Conservation (phyloP, 2,888 invertebrate genomes). For the Drosophila histrio region DNA sequence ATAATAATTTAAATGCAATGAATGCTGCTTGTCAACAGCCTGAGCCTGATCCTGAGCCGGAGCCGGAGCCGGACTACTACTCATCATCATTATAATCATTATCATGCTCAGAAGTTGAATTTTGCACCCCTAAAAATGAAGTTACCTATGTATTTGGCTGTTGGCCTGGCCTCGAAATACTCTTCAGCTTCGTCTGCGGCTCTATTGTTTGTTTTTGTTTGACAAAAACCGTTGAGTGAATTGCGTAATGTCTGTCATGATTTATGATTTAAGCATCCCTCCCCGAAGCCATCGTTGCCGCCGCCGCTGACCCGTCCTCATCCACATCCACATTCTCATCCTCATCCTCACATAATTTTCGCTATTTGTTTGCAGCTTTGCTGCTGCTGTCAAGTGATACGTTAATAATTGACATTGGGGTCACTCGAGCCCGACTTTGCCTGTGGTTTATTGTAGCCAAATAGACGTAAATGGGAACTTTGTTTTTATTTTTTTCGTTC, state of each 20-base stretch:
- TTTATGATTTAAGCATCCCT: constrained; percentile 69
- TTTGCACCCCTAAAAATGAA: constrained; percentile 63
- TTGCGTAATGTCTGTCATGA: constrained; percentile 63
- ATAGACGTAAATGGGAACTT: constrained; percentile 50
- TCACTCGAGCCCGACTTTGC: constrained; percentile 65
- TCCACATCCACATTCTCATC: constrained; percentile 1
- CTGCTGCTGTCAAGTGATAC: constrained; percentile 82
- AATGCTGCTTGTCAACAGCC: constrained; percentile 72
- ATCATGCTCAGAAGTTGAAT: constrained; percentile 32
- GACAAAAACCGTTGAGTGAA: constrained; percentile 78
- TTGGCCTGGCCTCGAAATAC: constrained; percentile 22
- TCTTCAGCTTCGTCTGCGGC: constrained; percentile 34
- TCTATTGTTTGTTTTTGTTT: constrained; percentile 73
- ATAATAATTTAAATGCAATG: constrained; percentile 77
- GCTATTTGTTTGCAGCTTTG: constrained; percentile 74
- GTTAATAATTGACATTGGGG: constrained; percentile 83
- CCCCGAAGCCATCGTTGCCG: constrained; percentile 20
- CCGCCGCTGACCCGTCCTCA: constrained; percentile 45
- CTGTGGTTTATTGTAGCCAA: constrained; percentile 70
- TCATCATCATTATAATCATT: constrained; percentile 43
- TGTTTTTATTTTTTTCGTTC: constrained; percentile 11
- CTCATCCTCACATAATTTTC: constrained; percentile 62
- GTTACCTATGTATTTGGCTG: constrained; percentile 64
- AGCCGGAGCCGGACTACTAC: constrained; percentile 14
- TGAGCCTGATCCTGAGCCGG: constrained; percentile 18